Evolutionary conservation across 2,888 invertebrate genomes (phyloP), one percentile per base, ranked within the genome.

Genomic region (Tetramorium bicarinatum): DNA sequence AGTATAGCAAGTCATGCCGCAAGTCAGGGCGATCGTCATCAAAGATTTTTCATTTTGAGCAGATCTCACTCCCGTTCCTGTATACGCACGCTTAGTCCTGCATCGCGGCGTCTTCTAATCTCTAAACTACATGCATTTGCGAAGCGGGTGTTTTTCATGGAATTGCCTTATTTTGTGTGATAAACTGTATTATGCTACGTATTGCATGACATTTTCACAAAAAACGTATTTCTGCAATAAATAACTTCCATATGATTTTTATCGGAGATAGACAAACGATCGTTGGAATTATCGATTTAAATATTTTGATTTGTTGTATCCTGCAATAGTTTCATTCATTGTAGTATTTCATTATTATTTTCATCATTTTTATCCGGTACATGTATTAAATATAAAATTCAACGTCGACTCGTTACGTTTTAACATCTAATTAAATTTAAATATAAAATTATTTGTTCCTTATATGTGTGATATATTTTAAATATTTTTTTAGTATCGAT

Each of bases 1-100:
- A 21, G 15, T 52, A 47, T 11, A 87, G 69, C 49, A 71, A 77
- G 56, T 56, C 87, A 88, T 88, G 89, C 88, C 83, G 15, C 52
- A 56, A 66, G 44, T 80, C 59, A 80, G 47, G 25, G 13, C 13
- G 44, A 69, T 69, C 47, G 29, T 34, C 29, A 4, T 34, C 21
- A 71, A 8, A 47, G 18, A 25, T 38, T 47, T n/a, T 11, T 54
- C n/a, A 21, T 56, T 56, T 34, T 21, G 34, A 79, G 13, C 21
- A 21, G 11, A 18, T 41, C 13, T 61, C 29, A 61, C 18, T 64
- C 49, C 38, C 9, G 21, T 34, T 77, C 18, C 25, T 49, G 56
- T 18, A 7, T 66, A 11, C 25, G 6, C 41, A 13, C 44, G 11
- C 49, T 8, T 56, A 59, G 18, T 34, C 15, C n/a, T 71, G 47